Base-by-base conservation (phyloP, 2,797 vertebrate genomes). In the Premnoplex brunnescens region DNA sequence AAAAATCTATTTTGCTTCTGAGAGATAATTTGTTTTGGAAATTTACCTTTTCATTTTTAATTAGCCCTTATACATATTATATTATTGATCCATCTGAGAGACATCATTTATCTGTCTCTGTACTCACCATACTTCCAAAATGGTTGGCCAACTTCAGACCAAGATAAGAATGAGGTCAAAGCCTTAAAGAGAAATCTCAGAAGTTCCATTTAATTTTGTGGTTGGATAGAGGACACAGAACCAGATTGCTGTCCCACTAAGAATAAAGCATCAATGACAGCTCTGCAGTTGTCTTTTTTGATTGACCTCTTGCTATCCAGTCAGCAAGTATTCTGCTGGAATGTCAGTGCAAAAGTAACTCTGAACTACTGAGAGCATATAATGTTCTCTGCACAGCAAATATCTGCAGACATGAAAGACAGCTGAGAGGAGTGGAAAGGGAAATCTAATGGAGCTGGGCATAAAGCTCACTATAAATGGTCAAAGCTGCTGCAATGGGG, bases 251-350 rank as follows among this genome's bases (percentile, higher is more conserved):
- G 46, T 68, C 79, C 58, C 48, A 67, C 43, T 39, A 71, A n/a
- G 68, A 85, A 83, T 41, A 88, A 85, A 91, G 22, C 41, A 80
- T 36, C 71, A 39, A 44, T 67, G 66, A 58, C 63, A 78, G 54
- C 54, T 95, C 85, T 83, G 67, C 60, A 77, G 60, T 77, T 92
- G 48, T 17, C 28, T 56, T 28, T 76, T 90, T 68, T 83, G 36
- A 90, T 27, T 78, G 83, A 86, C 77, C 67, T 90, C 58, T 93
- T 86, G 14, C 73, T 91, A 58, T 30, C 54, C 48, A 88, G 72
- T 75, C 75, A 85, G 82, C 75, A 84, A 58, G 51, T 84, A 91
- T 82, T 86, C 80, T 90, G 77, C 51, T 58, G 69, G 36, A 55
- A 16, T 32, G 32, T 32, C 79, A 73, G 28, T 55, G 60, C 66